Conservation (phyloP, 2,888 invertebrate species). For the Drosophila anomalata region DNA sequence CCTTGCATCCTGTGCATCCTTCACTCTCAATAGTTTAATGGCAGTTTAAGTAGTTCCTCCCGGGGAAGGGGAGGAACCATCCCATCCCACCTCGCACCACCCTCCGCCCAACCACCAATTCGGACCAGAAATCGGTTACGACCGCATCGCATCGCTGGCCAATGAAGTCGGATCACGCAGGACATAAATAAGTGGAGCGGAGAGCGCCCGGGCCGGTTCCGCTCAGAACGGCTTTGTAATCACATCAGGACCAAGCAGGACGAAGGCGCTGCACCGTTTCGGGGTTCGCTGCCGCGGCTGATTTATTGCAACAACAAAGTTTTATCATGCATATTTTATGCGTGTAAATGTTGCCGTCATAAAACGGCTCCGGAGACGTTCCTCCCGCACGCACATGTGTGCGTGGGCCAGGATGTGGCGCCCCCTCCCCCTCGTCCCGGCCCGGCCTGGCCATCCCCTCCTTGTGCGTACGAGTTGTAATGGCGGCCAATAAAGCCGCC, state of each 20-base stretch:
- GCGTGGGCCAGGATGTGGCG: constrained; percentile 37
- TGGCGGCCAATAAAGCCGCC: constrained; percentile 74
- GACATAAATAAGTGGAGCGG: constrained; percentile 53
- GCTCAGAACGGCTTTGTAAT: constrained; percentile 77
- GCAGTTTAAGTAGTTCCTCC: constrained; percentile 81
- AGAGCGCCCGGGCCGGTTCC: constrained; percentile 45
- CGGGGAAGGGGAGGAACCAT: constrained; percentile 25
- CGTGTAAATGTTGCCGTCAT: constrained; percentile 79
- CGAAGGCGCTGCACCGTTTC: constrained; percentile 40
- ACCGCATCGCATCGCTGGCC: constrained; percentile 14
- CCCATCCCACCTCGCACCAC: not conserved
- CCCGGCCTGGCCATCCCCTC: not conserved
- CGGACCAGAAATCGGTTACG: constrained; percentile 23
- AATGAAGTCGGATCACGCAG: constrained; percentile 62
- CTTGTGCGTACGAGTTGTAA: constrained; percentile 78
- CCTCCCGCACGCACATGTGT: constrained; percentile 26
- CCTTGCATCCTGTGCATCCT: constrained; percentile 44
- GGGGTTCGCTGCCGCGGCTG: constrained; percentile 51
- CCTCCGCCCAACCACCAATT: not conserved
- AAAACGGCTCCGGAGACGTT: constrained; percentile 60
- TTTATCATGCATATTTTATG: constrained; percentile 81
- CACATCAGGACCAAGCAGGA: constrained; percentile 54
- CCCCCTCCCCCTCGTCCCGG: constrained; percentile 17
- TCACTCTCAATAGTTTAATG: constrained; percentile 79
- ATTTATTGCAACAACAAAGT: constrained; percentile 78